Conservation (phyloP, 2,113 vertebrate genomes). For the Siniperca chuatsi region DNA sequence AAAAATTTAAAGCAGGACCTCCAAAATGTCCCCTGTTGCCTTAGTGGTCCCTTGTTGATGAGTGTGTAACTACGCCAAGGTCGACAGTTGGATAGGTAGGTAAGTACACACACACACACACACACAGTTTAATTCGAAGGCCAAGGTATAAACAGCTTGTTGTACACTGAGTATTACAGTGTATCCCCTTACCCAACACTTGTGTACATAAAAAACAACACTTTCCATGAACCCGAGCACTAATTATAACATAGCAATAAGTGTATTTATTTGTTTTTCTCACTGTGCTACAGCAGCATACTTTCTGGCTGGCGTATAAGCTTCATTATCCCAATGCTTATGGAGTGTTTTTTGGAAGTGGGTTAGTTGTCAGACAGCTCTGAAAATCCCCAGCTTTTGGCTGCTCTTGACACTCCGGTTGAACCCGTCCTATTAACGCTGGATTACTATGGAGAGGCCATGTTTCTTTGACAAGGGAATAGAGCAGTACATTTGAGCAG, state of each 20-base stretch:
- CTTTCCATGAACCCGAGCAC: constrained; percentile 86
- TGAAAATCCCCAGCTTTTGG: constrained; percentile 92
- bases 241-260: constrained; percentile 91
- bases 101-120: neutral
- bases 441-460: constrained; percentile 86
- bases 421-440: constrained; percentile 91
- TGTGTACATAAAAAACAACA: constrained; percentile 84
- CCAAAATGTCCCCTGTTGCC: too few relatives aligned
- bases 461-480: constrained; percentile 88
- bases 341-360: constrained; percentile 90
- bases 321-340: constrained; percentile 92
- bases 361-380: constrained; percentile 88
- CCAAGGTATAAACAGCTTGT: constrained; percentile 79
- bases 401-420: constrained; percentile 93
- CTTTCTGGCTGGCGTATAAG: constrained; percentile 72
- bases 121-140: constrained; percentile 1
- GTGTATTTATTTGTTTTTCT: constrained; percentile 79
- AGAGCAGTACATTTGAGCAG: constrained; percentile 85
- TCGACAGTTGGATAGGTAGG: too few relatives aligned
- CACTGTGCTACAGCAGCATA: constrained; percentile 23
- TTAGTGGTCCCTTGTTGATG: too few relatives aligned
- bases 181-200: constrained; percentile 69
- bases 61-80: too few relatives aligned
- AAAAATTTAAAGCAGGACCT: too few relatives aligned
- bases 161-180: constrained; percentile 85